Percentiles rank a stretch among this genome's conserved stretches.
Evolutionary conservation across 2,113 vertebrate genomes (phyloP).

Genomic region (Gyps fulvus): DNA sequence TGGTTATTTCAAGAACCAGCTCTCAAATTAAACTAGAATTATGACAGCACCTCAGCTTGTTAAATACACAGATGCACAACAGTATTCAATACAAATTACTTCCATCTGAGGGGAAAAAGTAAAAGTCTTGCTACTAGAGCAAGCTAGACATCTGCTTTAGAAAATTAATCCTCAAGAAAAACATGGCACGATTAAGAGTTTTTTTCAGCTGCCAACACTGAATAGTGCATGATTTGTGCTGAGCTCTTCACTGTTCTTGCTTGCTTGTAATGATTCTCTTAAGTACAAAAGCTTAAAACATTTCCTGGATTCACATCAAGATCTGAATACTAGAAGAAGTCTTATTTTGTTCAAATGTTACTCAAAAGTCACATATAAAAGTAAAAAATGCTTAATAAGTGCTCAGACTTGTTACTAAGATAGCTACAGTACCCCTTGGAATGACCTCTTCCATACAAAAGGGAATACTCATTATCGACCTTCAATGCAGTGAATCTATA

Average conservation of each 20-base stretch:
- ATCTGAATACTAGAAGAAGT: neutral
- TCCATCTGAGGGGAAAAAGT: neutral
- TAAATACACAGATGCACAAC: neutral
- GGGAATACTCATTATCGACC: conserved; percentile 3
- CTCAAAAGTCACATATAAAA: neutral
- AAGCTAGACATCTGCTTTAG: neutral
- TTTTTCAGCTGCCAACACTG: neutral
- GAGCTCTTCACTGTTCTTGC: neutral
- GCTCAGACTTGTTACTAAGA: neutral
- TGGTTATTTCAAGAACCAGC: neutral
- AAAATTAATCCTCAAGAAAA: neutral
- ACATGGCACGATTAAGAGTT: neutral
- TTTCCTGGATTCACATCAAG: neutral
- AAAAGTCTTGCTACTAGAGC: neutral
- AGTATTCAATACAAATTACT: neutral
- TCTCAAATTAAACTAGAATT: neutral
- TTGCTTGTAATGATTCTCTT: neutral
- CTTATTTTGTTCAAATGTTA: neutral
- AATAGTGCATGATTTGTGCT: neutral
- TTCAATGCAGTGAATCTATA: conserved; percentile 22
- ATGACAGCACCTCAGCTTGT: neutral
- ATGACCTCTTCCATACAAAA: neutral
- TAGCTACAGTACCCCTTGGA: neutral
- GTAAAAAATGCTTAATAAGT: neutral
- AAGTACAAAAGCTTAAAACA: neutral